These are phyloP conservation scores for Parus major DNA, from an alignment of 2,113 vertebrate genomes.

Conservation along the genomic window DNA sequence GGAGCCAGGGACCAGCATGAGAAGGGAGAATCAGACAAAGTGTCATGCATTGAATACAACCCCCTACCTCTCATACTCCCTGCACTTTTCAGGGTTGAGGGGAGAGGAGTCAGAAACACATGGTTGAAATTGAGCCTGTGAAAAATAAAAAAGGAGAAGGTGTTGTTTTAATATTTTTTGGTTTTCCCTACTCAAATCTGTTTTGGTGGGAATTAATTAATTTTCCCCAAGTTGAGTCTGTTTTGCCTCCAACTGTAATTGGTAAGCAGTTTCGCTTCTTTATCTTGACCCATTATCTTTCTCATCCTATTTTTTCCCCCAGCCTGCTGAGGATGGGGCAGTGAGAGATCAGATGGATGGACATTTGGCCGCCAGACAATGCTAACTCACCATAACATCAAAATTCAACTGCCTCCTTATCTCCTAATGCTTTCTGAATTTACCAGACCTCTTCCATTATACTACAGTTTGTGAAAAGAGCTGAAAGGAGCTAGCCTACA, in stretches of 20 bases:
- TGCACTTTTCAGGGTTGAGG: background rate
- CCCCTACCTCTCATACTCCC: accelerated
- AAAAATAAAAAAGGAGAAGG: background rate
- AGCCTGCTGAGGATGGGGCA: background rate
- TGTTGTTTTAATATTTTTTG: background rate
- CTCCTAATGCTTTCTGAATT: background rate
- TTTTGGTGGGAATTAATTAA: background rate
- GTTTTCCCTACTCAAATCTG: background rate
- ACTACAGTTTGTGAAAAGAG: background rate
- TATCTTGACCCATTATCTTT: background rate
- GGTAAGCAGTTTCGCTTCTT: background rate
- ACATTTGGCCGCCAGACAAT: background rate
- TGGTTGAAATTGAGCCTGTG: background rate
- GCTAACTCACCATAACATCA: background rate
- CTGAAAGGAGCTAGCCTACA: background rate
- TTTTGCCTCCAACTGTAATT: background rate
- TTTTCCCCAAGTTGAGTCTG: background rate
- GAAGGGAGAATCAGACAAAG: background rate
- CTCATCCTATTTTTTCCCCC: background rate
- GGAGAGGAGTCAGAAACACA: background rate
- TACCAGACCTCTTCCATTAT: background rate
- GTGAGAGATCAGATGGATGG: background rate
- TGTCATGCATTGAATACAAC: accelerated
- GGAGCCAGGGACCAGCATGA: background rate
- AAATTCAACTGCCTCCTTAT: background rate